phyloP scores from a whole-genome alignment of 2,113 vertebrate species.

The Chinchilla lanigera region DNA sequence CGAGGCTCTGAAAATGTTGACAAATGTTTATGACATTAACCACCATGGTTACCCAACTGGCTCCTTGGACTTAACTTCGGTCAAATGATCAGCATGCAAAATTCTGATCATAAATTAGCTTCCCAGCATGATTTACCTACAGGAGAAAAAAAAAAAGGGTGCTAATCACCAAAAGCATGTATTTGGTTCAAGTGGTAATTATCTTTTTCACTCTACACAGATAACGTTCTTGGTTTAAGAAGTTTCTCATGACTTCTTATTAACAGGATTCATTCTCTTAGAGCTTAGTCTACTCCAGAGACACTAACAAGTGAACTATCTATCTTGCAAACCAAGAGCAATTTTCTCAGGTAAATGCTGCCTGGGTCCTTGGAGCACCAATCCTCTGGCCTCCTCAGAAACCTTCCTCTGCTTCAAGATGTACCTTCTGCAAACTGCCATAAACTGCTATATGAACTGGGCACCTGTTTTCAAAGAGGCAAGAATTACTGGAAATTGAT shows the following conservation, averaged over 20 bases:
- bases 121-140: not conserved
- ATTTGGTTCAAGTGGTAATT: constrained; percentile 42
- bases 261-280: constrained; percentile 28
- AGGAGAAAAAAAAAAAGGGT: not conserved
- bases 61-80: constrained; percentile 29
- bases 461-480: not conserved
- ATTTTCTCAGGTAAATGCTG: not conserved
- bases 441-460: not conserved
- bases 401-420: not conserved
- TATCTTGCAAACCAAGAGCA: constrained; percentile 8
- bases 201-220: constrained; percentile 46
- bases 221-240: constrained; percentile 44
- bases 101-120: not conserved
- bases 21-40: not conserved
- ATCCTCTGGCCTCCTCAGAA: not conserved
- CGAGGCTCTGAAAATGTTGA: not conserved
- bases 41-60: not conserved
- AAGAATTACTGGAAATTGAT: not conserved
- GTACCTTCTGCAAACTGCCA: not conserved
- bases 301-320: not conserved
- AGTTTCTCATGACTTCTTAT: constrained; percentile 60
- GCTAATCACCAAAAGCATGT: not conserved
- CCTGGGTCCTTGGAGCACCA: not conserved
- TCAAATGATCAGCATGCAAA: constrained; percentile 37
- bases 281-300: constrained; percentile 46